These are phyloP conservation scores for Sphyrna mokarran DNA, from an alignment of 2,113 vertebrate genomes.

Conservation along the genomic window DNA sequence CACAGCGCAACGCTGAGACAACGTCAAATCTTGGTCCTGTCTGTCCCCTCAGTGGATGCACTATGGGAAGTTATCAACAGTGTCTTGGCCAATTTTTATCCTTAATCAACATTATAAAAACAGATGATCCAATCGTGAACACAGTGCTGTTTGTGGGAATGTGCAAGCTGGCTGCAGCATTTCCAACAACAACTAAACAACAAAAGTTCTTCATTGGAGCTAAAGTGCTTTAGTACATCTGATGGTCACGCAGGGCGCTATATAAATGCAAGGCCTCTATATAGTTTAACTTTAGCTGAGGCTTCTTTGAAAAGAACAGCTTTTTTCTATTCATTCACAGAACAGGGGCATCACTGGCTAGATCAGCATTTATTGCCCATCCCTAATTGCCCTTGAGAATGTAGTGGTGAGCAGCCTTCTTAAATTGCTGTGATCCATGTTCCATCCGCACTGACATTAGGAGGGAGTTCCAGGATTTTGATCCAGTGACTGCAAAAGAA, in stretches of 20 bases:
- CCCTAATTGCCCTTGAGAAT: too few relatives aligned
- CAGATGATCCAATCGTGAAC: not conserved
- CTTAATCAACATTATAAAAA: not conserved
- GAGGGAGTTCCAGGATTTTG: too few relatives aligned
- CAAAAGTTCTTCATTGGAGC: not conserved
- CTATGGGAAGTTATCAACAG: not conserved
- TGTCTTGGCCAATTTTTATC: too few relatives aligned
- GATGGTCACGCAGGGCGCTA: not conserved
- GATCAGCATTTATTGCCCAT: too few relatives aligned
- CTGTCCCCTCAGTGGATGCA: not conserved
- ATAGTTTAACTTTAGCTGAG: not conserved
- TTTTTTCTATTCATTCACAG: not conserved
- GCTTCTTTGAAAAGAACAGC: not conserved
- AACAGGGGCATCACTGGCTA: too few relatives aligned
- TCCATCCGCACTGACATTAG: too few relatives aligned
- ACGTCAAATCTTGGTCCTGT: not conserved
- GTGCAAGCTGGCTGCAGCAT: not conserved
- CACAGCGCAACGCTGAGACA: not conserved
- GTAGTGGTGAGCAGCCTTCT: too few relatives aligned
- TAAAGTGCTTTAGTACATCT: not conserved
- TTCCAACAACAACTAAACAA: not conserved
- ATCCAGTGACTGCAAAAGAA: too few relatives aligned
- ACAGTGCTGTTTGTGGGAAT: too few relatives aligned
- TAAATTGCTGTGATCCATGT: too few relatives aligned
- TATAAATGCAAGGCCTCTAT: not conserved